These are phyloP conservation scores for Drosophila peninsularis DNA, from an alignment of 2,888 invertebrate species.

Conservation along the genomic window DNA sequence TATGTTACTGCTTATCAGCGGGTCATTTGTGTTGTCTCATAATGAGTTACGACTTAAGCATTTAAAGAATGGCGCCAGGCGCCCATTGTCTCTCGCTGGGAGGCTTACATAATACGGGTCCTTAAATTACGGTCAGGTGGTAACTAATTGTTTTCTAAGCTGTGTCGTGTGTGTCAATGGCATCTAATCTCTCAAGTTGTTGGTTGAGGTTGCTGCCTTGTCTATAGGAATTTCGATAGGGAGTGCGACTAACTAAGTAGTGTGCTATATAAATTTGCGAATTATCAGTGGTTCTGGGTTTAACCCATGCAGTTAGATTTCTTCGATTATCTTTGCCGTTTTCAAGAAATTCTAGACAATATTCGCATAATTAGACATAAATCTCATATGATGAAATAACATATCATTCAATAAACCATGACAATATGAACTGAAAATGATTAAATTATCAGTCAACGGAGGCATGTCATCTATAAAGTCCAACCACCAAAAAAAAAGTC, in stretches of 20 bases:
- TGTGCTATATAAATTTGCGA: not conserved
- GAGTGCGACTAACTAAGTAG: not conserved
- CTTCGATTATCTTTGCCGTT: not conserved
- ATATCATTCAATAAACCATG: not conserved
- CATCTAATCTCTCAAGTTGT: conserved; percentile 39
- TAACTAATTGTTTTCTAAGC: conserved; percentile 1
- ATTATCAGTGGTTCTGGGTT: not conserved
- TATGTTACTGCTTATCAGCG: conserved; percentile 28
- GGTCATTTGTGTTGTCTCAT: conserved; percentile 38
- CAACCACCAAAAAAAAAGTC: not conserved
- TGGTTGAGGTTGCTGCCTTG: conserved; percentile 16
- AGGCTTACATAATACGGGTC: conserved; percentile 15
- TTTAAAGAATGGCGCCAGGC: not conserved
- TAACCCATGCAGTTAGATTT: no score
- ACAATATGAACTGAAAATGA: conserved; percentile 10
- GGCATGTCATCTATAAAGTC: conserved; percentile 18
- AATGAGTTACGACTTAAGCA: conserved; percentile 25
- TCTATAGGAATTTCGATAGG: not conserved
- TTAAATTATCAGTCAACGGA: conserved; percentile 10
- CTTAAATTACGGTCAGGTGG: not conserved
- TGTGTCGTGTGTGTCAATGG: not conserved
- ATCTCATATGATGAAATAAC: not conserved
- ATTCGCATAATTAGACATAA: not conserved
- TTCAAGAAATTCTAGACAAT: not conserved
- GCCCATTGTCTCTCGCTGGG: not conserved